Evolutionary conservation across 2,113 vertebrate species (phyloP), one percentile per base, ranked within the genome.

Genomic region (Gallinago paraguaiae): DNA sequence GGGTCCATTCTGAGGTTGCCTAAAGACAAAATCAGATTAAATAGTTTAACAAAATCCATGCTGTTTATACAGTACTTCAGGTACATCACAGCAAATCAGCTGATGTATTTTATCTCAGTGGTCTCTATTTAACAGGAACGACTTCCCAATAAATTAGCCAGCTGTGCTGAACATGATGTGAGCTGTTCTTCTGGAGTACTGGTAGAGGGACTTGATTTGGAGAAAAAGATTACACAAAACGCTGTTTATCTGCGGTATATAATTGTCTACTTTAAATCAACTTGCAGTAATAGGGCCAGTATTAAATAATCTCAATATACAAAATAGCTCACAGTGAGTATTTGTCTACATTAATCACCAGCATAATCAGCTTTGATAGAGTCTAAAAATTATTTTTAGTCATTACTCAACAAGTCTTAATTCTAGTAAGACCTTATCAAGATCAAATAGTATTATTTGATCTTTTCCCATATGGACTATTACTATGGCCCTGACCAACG

Each of bases 1-100:
- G 96, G 8, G 99, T 99, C 99, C 99, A 99, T 75, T 98, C 98
- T 0, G 99, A 99, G 25, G 98, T 98, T 87, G 98, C 98, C 99
- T 99, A 30, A 57, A 88, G 61, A 76, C 30, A 97, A 93, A 93
- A 72, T 4, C 10, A 70, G 69, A 94, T 81, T 41, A 43, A 87
- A 68, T 9, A 86, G 25, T 20, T 90, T 31, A 35, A 39, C 23
- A 43, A 7, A 87, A 64, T 18, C 4, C 27, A 14, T 4, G 33
- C 30, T 60, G 31, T 28, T 63, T 30, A 39, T 39, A 45, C 13
- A 68, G 30, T 13, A 19, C 41, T 67, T 74, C 56, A 59, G 16
- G 56, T 33, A 20, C 17, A n/a, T 27, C 56, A 77, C 43, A 68
- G 35, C 45, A 60, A 60, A 67, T 39, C 65, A 65, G 59, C 27